A percentile compares a stretch with the other conserved stretches of the same genome.
Conservation (phyloP, 2,113 vertebrate genomes). For the Ochotona curzoniae region DNA sequence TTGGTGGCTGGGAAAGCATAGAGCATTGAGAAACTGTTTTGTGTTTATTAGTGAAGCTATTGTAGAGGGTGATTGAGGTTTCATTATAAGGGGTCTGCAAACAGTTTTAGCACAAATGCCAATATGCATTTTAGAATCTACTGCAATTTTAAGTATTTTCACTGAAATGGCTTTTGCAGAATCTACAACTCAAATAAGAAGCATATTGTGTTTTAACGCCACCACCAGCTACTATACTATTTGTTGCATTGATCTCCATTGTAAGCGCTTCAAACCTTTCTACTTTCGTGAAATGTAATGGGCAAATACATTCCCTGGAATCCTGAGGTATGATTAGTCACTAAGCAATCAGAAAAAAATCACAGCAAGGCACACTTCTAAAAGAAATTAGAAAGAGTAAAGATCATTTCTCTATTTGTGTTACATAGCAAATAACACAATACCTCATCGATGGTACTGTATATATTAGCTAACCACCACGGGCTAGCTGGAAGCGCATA, state of each 20-base stretch:
- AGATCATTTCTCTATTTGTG: slow-evolving; percentile 78
- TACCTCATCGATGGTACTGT: slow-evolving; percentile 70
- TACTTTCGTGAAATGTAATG: slow-evolving; percentile 75
- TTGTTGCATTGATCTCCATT: slow-evolving; percentile 70
- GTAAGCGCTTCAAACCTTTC: slow-evolving; percentile 68
- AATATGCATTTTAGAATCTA: slow-evolving; percentile 75
- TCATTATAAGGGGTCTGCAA: slow-evolving; percentile 66
- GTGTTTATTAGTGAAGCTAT: slow-evolving; percentile 77
- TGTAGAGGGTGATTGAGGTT: slow-evolving; percentile 74
- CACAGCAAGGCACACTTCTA: slow-evolving; percentile 73
- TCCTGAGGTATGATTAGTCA: slow-evolving; percentile 80
- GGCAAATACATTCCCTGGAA: slow-evolving; percentile 63
- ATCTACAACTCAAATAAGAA: slow-evolving; percentile 72
- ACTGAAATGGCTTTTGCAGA: slow-evolving; percentile 66
- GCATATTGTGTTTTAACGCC: slow-evolving; percentile 70
- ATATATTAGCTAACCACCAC: slow-evolving; percentile 81
- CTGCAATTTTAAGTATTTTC: slow-evolving; percentile 76
- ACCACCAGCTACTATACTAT: slow-evolving; percentile 45
- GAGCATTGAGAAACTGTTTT: slow-evolving; percentile 70
- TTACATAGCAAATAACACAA: slow-evolving; percentile 72
- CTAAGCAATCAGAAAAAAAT: slow-evolving; percentile 73
- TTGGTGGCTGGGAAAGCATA: slow-evolving; percentile 73
- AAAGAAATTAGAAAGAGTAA: slow-evolving; percentile 81
- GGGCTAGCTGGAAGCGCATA: slow-evolving; percentile 79
- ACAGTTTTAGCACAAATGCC: slow-evolving; percentile 79